Evolutionary conservation across 2,113 vertebrate species (phyloP), one percentile per base, ranked within the genome.

Genomic region (Melanerpes formicivorus): DNA sequence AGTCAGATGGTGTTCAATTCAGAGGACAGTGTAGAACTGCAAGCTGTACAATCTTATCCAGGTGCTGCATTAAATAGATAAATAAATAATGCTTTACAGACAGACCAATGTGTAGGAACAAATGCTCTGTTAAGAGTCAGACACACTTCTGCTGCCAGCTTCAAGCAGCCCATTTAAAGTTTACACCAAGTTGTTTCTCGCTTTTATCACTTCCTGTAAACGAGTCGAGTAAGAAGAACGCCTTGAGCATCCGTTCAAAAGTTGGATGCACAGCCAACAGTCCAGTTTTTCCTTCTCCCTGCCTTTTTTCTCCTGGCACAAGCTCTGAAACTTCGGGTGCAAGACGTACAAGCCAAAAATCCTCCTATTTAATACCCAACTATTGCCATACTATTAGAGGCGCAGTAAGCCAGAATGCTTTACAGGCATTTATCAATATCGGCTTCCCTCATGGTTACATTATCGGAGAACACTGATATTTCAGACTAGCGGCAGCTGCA

Each of bases 401-500:
- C 18, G 4, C 46, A 7, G 16, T 2, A 19, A 44, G 15, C 6
- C 9, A 16, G 63, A 15, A 4, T 1, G 21, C 27, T 18, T 14
- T 8, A 7, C 62, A 18, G 14, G 4, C n/a, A 3, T 2, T 7
- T 18, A 42, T 0, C 6, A 37, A 5, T 29, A 4, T 0, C 14
- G 4, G 40, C 54, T 6, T 4, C 84, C 22, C 58, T 2, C 25
- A 10, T 1, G 14, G 9, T 37, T 37, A 37, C 37, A 10, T 37
- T 37, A 37, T 37, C 19, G 1, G 29, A 37, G 5, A 30, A 12
- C n/a, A 2, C 34, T 1, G 19, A 6, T 1, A 6, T 9, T 30
- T 5, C 48, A 16, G 63, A 11, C 18, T 4, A 10, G 3, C 1
- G 17, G 34, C 63, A 4, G 56, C 3, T 6, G 8, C 52, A 4